Base-by-base conservation (phyloP, 2,113 vertebrate genomes). In the Melanotaenia duboulayi region DNA sequence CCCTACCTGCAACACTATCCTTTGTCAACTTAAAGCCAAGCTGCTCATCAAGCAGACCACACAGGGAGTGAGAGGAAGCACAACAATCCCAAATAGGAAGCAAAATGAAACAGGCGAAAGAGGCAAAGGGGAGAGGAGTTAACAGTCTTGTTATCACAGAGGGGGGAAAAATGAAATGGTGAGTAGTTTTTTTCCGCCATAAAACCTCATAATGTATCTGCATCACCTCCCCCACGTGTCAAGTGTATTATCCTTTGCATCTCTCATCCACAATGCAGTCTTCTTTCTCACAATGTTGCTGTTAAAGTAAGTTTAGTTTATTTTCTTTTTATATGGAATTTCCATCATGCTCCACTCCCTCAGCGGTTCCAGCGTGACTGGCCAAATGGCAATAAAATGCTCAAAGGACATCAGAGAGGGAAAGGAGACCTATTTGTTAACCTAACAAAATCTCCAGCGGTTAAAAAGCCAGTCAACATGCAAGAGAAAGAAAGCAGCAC, bases 321-420 rank as follows among this genome's bases (percentile, higher is more conserved):
- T 87, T 88, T 90, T 89, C 83, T 89, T 89, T 86, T 85, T 84
- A 88, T 86, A 80, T 82, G 73, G 78, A 88, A 69, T 91, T 93
- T 91, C 90, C 90, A 92, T 91, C 82, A 75, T 72, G 65, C 82
- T 91, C 87, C 77, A 83, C 89, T 90, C 89, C 88, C 84, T 87
- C 85, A 65, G 85, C 84, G 87, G 90, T 92, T 92, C 90, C 92
- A 91, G 80, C 19, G 35, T 65, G 86, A 54, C 90, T 91, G 84
- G 91, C 92, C 92, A 93, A 91, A 82, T 55, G 70, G 80, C 84
- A 87, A 80, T 92, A 91, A 92, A 92, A 90, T 52, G 73, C 83
- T 91, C 77, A 83, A 79, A 91, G 84, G 90, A 91, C 89, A 91
- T 90, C 78, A 89, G 82, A 91, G 75, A 65, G 40, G 88, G 86